phyloP scores from a whole-genome alignment of 2,113 vertebrate species.

The Larimichthys polyactis region DNA sequence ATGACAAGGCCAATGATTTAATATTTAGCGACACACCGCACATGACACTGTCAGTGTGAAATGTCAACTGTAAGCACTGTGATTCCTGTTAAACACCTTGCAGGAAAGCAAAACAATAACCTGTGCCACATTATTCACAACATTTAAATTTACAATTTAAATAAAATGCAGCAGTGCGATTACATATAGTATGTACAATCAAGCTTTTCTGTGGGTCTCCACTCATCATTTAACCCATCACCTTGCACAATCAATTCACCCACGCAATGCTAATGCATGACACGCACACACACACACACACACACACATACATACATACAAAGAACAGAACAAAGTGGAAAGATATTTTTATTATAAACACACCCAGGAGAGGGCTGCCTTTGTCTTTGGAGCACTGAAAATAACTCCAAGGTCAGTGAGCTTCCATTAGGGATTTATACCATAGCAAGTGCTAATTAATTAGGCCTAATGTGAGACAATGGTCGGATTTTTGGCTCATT shows the following conservation, averaged over 20 bases:
- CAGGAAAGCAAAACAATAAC: not conserved
- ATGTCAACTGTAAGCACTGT: not conserved
- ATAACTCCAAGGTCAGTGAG: slow-evolving; percentile 75
- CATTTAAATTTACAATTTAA: not conserved
- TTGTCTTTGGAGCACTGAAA: slow-evolving; percentile 57
- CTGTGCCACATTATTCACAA: not conserved
- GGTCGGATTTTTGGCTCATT: slow-evolving; percentile 32
- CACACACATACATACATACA: not conserved
- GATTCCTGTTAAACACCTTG: not conserved
- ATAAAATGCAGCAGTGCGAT: not conserved
- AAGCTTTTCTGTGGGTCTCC: not conserved
- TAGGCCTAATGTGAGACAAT: slow-evolving; percentile 72
- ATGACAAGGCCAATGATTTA: not conserved
- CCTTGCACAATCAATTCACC: slow-evolving; percentile 5
- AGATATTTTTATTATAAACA: slow-evolving; percentile 28
- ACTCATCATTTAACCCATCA: slow-evolving; percentile 20
- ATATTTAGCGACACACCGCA: not conserved
- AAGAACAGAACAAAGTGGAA: slow-evolving; percentile 5
- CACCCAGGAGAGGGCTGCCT: slow-evolving; percentile 35
- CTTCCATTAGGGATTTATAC: slow-evolving; percentile 57
- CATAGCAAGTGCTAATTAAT: slow-evolving; percentile 72
- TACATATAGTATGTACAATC: not conserved
- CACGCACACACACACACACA: not conserved
- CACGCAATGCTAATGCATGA: slow-evolving; percentile 3
- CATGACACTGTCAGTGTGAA: not conserved